Percentiles rank a stretch among this genome's conserved stretches.
Evolutionary conservation across 2,113 vertebrate species (phyloP).

Genomic region (Platichthys flesus): DNA sequence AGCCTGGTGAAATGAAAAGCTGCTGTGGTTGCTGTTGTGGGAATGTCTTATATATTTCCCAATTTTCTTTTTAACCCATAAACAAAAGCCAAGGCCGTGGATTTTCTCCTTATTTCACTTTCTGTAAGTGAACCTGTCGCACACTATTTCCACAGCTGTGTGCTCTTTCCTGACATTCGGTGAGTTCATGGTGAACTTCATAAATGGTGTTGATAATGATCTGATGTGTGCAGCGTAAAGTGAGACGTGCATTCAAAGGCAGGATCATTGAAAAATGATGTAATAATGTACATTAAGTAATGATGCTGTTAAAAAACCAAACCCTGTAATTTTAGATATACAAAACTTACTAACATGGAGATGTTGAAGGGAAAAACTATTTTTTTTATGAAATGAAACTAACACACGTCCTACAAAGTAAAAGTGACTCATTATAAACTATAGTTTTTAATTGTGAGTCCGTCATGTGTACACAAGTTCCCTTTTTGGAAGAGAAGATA

Average conservation of each 20-base stretch:
- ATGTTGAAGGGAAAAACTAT: neutral
- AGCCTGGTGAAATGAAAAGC: neutral
- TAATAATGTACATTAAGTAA: neutral
- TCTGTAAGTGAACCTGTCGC: neutral
- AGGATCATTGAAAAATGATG: neutral
- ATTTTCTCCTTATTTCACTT: neutral
- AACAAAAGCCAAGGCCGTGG: constrained; percentile 1
- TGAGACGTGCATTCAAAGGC: neutral
- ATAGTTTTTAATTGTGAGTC: too few relatives aligned
- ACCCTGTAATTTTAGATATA: neutral
- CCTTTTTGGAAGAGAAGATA: too few relatives aligned
- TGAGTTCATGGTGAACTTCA: constrained; percentile 1
- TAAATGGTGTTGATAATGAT: neutral
- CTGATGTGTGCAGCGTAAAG: neutral
- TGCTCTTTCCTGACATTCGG: neutral
- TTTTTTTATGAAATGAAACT: neutral
- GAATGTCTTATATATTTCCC: neutral
- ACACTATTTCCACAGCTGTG: neutral
- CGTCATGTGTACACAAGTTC: too few relatives aligned
- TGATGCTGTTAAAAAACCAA: neutral
- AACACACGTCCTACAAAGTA: too few relatives aligned
- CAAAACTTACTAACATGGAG: neutral
- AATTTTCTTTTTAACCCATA: neutral
- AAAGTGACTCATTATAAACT: too few relatives aligned
- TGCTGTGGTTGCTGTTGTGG: neutral